phyloP scores from a whole-genome alignment of 2,797 vertebrate genomes.

The Darevskia nairensis region DNA sequence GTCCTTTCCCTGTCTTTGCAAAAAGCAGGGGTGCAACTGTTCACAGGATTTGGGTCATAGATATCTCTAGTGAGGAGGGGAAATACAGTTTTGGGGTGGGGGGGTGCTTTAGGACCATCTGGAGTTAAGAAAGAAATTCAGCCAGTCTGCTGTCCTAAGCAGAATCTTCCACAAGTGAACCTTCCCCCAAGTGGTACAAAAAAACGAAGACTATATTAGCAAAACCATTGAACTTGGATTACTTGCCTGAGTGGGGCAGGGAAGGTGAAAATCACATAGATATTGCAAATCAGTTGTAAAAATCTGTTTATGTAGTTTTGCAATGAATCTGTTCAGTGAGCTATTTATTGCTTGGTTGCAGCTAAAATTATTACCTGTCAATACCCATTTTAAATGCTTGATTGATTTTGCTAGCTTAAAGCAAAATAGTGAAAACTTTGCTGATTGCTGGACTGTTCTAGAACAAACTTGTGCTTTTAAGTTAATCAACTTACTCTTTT shows the following conservation, averaged over 20 bases:
- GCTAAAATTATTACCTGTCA: not conserved
- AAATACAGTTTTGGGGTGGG: too few species aligned
- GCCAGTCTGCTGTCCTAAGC: not conserved
- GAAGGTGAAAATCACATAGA: not conserved
- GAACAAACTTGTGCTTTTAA: not conserved
- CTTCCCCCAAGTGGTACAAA: not conserved
- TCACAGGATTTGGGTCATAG: not conserved
- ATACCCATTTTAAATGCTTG: not conserved
- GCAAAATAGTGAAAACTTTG: not conserved
- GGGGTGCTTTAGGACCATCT: too few species aligned
- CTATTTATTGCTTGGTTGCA: not conserved
- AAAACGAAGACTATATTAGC: not conserved
- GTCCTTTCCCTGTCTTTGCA: not conserved
- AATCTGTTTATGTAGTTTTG: not conserved
- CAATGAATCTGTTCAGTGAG: not conserved
- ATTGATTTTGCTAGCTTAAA: not conserved
- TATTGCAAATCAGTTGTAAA: not conserved
- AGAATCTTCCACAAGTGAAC: not conserved
- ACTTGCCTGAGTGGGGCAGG: not conserved
- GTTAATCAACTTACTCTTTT: not conserved
- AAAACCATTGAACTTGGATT: not conserved
- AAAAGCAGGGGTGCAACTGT: not conserved
- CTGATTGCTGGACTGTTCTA: not conserved
- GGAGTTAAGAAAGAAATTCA: not conserved
- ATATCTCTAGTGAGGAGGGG: too few species aligned